Evolutionary conservation across 23 tunicate genomes (phyloP).

Genomic region (Phallusia fumigata): DNA sequence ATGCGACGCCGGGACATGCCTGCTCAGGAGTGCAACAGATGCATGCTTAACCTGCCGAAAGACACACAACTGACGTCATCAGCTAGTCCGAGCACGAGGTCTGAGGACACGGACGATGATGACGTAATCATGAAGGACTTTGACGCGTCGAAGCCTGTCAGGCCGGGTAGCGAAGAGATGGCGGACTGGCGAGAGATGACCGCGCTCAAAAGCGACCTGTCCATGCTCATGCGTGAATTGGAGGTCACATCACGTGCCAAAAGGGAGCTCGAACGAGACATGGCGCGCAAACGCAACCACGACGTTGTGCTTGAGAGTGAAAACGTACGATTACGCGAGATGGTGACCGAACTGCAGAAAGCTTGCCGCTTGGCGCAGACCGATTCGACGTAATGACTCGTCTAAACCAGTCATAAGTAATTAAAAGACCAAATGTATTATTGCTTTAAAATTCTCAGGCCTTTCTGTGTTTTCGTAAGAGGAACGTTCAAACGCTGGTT

Average conservation of each 20-base stretch:
- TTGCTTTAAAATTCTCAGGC: too few relatives aligned
- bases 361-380: background rate
- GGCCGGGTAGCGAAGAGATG: constrained; percentile 18
- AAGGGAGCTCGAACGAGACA: constrained; percentile 52
- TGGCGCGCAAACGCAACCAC: constrained; percentile 34
- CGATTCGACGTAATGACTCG: background rate
- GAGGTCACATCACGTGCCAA: constrained; percentile 57
- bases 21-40: background rate
- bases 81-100: background rate
- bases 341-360: constrained; percentile 21
- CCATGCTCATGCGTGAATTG: constrained; percentile 55
- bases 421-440: too few relatives aligned
- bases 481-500: too few relatives aligned
- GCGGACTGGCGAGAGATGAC: constrained; percentile 54
- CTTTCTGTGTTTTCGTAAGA: too few relatives aligned
- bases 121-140: constrained; percentile 14
- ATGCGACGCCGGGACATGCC: constrained; percentile 4
- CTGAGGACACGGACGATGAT: constrained; percentile 2
- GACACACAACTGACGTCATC: background rate
- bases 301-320: constrained; percentile 40
- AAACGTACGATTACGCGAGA: constrained; percentile 22
- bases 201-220: constrained; percentile 51
- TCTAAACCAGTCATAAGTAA: too few relatives aligned
- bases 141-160: background rate
- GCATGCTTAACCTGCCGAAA: background rate